Percentiles rank a stretch among this genome's conserved stretches.
Conservation (phyloP, 2,797 vertebrate species). For the Muraenolepis orangiensis region DNA sequence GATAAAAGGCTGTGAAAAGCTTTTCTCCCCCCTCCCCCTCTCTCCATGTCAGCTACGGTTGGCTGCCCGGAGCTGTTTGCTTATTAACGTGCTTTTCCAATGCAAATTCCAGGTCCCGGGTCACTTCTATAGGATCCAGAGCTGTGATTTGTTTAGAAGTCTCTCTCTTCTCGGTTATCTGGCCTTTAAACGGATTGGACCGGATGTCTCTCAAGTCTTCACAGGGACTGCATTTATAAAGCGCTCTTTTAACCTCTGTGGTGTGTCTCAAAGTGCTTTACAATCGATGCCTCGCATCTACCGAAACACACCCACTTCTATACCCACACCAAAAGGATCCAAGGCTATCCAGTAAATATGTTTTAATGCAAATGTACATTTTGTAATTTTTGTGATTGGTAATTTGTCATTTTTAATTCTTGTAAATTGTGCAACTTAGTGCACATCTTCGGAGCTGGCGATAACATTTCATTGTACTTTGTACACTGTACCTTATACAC, state of each 20-base stretch:
- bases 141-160: background rate
- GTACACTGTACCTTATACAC: no score
- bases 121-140: background rate
- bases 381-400: no score
- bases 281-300: background rate
- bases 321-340: background rate
- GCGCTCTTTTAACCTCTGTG: background rate
- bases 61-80: background rate
- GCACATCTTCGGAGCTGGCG: no score
- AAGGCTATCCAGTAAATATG: no score
- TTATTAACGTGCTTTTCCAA: background rate
- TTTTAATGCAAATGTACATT: no score
- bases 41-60: background rate
- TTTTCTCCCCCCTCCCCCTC: background rate
- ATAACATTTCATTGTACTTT: no score
- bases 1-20: conserved; percentile 18
- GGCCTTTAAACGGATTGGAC: background rate
- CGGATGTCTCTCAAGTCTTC: background rate
- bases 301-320: no score
- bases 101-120: background rate
- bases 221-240: background rate
- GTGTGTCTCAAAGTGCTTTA: background rate
- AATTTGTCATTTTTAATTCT: no score
- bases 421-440: no score
- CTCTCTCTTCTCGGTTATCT: background rate